These are phyloP conservation scores for Phenganax stokvisi DNA, from an alignment of 92 coral and sea anemone species.

Conservation along the genomic window DNA sequence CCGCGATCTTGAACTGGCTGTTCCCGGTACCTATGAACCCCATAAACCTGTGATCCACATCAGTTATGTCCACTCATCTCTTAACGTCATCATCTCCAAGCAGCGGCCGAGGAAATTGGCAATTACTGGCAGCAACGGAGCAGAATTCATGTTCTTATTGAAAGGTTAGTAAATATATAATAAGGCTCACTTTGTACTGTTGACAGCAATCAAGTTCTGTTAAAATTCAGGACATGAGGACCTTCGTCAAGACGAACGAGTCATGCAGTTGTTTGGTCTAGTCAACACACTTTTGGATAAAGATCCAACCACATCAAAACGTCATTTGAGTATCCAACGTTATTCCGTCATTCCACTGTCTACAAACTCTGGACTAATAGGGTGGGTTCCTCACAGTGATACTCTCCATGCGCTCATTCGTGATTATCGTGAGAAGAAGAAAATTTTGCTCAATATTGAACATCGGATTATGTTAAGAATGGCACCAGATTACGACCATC, in stretches of 20 bases:
- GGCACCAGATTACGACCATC: constrained; percentile 98
- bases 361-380: constrained; percentile 97
- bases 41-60: constrained; percentile 94
- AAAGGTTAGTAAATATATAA: constrained; percentile 49
- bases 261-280: constrained; percentile 96
- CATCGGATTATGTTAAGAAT: constrained; percentile 96
- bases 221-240: constrained; percentile 59
- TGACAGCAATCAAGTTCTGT: too few relatives aligned
- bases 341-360: constrained; percentile 96
- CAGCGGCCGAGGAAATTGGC: constrained; percentile 93
- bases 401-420: constrained; percentile 96
- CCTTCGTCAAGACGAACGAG: constrained; percentile 96
- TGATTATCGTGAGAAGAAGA: constrained; percentile 98
- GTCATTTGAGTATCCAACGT: constrained; percentile 88
- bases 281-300: constrained; percentile 85
- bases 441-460: constrained; percentile 86
- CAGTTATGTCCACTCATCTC: constrained; percentile 81
- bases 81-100: constrained; percentile 93
- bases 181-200: not conserved
- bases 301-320: constrained; percentile 87
- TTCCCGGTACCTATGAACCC: constrained; percentile 96
- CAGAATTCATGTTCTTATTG: constrained; percentile 90
- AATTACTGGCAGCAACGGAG: constrained; percentile 92
- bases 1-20: constrained; percentile 96
- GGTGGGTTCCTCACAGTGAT: constrained; percentile 98